Base-by-base conservation (phyloP, 2,797 vertebrate species). In the Melanotaenia boesemani region DNA sequence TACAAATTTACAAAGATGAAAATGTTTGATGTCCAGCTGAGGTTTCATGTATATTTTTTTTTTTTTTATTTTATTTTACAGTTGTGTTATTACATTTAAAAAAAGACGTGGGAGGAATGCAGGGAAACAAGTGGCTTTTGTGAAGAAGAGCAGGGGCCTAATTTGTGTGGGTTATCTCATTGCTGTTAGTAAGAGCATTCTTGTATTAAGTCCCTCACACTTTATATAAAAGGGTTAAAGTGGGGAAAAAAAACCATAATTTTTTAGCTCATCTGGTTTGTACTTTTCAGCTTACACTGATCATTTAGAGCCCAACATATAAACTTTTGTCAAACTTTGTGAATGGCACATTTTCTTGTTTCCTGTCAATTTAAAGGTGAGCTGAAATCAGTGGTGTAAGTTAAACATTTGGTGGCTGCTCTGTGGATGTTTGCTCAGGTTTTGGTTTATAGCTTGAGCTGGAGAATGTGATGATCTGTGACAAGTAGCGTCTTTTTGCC, bases 121-220 rank as follows among this genome's bases (percentile, higher is more conserved):
- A 4, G 6, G 64, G 81, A 81, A 80, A 86, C 88, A 90, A 91
- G 76, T 28, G 65, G 24, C 79, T 58, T 82, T 91, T 94, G 89
- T 93, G 30, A 62, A 39, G 76, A 84, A 86, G 81, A 90, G 79
- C 69, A 52, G 73, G 72, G 70, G 77, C 84, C 84, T 84, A 86
- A 81, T 88, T 81, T 82, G 67, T 76, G 32, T 69, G 61, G 39
- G 63, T 63, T 34, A 34, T 79, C 41, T 78, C 63, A 24, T 63
- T 74, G 76, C 30, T 62, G 70, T 85, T 75, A 66, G 7, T 54
- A 28, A 44, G 77, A 79, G 46, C 22, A 3, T 0, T 57, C 36
- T 64, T 44, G 16, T 41, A 59, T 69, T 24, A 74, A 82, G 58
- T 15, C 44, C 34, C 18, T 54, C 50, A 26, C 12, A 24, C 4